phyloP scores from a whole-genome alignment of 1,140 invertebrate species.

The Drosophila kanapiae region DNA sequence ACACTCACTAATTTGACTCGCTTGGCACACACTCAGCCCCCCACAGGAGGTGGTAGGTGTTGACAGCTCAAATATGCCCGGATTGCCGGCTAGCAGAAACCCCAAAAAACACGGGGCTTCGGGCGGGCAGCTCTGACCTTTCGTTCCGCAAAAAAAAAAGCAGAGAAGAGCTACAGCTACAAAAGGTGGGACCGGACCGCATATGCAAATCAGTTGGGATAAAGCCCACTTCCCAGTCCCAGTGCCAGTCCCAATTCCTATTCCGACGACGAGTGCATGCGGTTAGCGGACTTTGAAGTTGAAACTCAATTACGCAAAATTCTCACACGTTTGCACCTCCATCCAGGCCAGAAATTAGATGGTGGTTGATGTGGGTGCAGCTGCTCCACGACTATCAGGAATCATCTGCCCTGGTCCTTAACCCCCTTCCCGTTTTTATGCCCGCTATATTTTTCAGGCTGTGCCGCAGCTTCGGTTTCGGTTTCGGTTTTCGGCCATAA shows the following conservation, averaged over 20 bases:
- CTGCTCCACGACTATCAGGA: constrained; percentile 63
- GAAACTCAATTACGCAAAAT: constrained; percentile 82
- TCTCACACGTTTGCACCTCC: constrained; percentile 75
- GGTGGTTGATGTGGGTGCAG: constrained; percentile 72
- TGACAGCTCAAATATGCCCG: constrained; percentile 76
- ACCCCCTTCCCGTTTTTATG: not conserved
- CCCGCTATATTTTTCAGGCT: constrained; percentile 5
- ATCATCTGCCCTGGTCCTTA: constrained; percentile 44
- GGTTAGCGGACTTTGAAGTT: constrained; percentile 79
- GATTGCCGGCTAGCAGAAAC: constrained; percentile 12
- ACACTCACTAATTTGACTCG: constrained; percentile 56
- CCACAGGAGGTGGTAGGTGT: constrained; percentile 47
- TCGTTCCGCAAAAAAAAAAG: constrained; percentile 21
- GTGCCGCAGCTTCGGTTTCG: constrained; percentile 31
- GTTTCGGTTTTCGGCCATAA: constrained; percentile 52
- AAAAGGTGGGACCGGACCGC: constrained; percentile 49
- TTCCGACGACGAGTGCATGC: constrained; percentile 67
- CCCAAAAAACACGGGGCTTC: constrained; percentile 16
- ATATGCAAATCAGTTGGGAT: constrained; percentile 74
- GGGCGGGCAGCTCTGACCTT: constrained; percentile 61
- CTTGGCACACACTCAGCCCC: constrained; percentile 39
- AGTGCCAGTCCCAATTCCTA: constrained; percentile 27
- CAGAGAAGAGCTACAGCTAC: not conserved
- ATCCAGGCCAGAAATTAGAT: constrained; percentile 10
- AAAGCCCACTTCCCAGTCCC: constrained; percentile 14